phyloP scores from a whole-genome alignment of 2,888 invertebrate genomes.

The Meiosimyza decipiens region DNA sequence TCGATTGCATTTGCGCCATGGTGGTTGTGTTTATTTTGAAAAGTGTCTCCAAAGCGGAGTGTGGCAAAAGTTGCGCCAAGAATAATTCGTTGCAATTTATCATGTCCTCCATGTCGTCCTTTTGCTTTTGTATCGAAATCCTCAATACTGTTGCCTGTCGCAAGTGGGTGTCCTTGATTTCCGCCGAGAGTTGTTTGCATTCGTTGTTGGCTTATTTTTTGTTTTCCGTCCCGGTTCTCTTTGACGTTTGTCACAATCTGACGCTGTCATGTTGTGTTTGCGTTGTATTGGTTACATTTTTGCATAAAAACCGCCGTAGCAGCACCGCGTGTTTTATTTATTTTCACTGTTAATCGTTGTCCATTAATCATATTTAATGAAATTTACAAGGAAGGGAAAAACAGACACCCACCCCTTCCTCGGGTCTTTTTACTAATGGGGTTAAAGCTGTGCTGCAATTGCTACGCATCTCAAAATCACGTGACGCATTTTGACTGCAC shows the following conservation, averaged over 20 bases:
- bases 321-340: slow-evolving; percentile 13
- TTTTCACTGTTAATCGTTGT: slow-evolving; percentile 55
- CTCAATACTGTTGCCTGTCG: slow-evolving; percentile 36
- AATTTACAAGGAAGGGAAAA: slow-evolving; percentile 51
- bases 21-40: not conserved
- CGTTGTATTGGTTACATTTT: slow-evolving; percentile 21
- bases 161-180: not conserved
- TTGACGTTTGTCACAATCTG: slow-evolving; percentile 24
- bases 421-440: not conserved
- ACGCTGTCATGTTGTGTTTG: slow-evolving; percentile 17
- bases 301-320: slow-evolving; percentile 34
- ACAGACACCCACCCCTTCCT: not conserved
- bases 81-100: slow-evolving; percentile 61
- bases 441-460: slow-evolving; percentile 39
- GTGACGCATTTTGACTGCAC: slow-evolving; percentile 42
- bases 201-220: slow-evolving; percentile 28
- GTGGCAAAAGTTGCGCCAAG: slow-evolving; percentile 35
- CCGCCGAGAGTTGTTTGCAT: slow-evolving; percentile 30
- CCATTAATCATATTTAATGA: slow-evolving; percentile 66
- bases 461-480: slow-evolving; percentile 48
- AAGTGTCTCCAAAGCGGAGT: slow-evolving; percentile 10
- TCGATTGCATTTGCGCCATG: slow-evolving; percentile 8
- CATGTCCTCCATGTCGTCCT: slow-evolving; percentile 46
- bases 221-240: slow-evolving; percentile 1
- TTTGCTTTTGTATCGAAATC: slow-evolving; percentile 1